Evolutionary conservation across 2,888 invertebrate species (phyloP).

Genomic region (Thecocarcelia acutangulata): DNA sequence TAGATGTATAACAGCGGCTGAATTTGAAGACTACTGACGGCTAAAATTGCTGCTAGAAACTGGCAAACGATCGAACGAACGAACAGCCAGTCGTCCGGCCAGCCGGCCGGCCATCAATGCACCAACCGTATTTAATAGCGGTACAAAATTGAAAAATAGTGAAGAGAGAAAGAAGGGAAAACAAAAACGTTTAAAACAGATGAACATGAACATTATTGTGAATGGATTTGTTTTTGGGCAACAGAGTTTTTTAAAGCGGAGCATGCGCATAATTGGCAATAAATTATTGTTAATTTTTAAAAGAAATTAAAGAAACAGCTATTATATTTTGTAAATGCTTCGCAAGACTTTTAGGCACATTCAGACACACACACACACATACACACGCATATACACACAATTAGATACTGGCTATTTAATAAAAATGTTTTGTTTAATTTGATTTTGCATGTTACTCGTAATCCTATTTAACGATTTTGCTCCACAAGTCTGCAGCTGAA

Average conservation of each 20-base stretch:
- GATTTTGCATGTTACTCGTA: conserved; percentile 55
- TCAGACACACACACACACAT: not conserved
- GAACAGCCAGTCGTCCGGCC: conserved; percentile 17
- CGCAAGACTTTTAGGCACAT: not conserved
- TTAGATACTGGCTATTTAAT: conserved; percentile 5
- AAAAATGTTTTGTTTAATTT: conserved; percentile 49
- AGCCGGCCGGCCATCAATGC: conserved; percentile 24
- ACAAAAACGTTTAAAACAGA: not conserved
- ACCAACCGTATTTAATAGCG: conserved; percentile 41
- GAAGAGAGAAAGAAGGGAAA: too few relatives aligned
- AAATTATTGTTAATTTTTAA: conserved; percentile 72
- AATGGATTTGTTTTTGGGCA: conserved; percentile 57
- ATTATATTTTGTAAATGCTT: conserved; percentile 7
- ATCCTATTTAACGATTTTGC: conserved; percentile 45
- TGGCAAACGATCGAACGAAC: conserved; percentile 4
- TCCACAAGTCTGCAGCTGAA: conserved; percentile 27
- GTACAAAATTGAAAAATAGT: conserved; percentile 34
- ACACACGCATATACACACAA: not conserved
- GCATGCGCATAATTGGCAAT: conserved; percentile 72
- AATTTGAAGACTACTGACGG: not conserved
- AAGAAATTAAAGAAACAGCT: conserved; percentile 45
- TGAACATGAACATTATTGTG: conserved; percentile 46
- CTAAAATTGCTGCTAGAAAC: conserved; percentile 30
- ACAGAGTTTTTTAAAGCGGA: conserved; percentile 54
- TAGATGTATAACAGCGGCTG: conserved; percentile 41